Evolutionary conservation across 2,797 vertebrate species (phyloP).

Genomic region (Potorous gilbertii): DNA sequence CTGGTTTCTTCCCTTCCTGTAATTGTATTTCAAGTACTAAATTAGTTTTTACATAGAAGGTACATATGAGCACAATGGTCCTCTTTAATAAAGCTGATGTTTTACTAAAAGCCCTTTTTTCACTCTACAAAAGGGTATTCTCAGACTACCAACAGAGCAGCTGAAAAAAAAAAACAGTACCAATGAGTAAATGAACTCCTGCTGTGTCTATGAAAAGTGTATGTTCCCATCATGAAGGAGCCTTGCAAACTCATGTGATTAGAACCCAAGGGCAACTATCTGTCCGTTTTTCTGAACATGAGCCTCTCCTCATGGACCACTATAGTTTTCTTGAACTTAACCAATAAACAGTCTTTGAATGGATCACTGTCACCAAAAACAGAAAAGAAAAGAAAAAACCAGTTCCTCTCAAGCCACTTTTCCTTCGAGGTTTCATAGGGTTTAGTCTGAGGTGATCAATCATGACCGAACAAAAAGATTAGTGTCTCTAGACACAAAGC

Average conservation of each 20-base stretch:
- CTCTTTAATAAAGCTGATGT: conserved; percentile 58
- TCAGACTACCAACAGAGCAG: conserved; percentile 64
- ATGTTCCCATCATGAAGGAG: conserved; percentile 70
- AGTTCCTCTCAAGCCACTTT: conserved; percentile 77
- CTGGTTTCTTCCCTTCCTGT: conserved; percentile 58
- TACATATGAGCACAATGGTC: conserved; percentile 30
- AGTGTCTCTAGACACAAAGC: conserved; percentile 80
- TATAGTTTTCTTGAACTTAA: conserved; percentile 52
- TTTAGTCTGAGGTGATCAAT: conserved; percentile 81
- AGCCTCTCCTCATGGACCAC: conserved; percentile 60
- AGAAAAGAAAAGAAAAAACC: conserved; percentile 11
- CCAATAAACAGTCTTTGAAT: conserved; percentile 81
- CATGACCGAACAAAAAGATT: conserved; percentile 80
- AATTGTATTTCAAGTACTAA: conserved; percentile 72
- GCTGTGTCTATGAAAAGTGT: conserved; percentile 41
- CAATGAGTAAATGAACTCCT: conserved; percentile 55
- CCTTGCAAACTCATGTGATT: conserved; percentile 34
- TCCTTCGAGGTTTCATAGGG: conserved; percentile 73
- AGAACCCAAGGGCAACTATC: conserved; percentile 40
- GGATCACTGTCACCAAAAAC: conserved; percentile 70
- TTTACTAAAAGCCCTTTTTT: conserved; percentile 65
- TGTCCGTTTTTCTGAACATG: conserved; percentile 32
- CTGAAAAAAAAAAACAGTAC: conserved; percentile 68
- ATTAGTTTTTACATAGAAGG: conserved; percentile 46
- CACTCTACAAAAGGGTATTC: conserved; percentile 62